Base-by-base conservation (phyloP, 2,797 vertebrate species). In the Steatocranus sp. region DNA sequence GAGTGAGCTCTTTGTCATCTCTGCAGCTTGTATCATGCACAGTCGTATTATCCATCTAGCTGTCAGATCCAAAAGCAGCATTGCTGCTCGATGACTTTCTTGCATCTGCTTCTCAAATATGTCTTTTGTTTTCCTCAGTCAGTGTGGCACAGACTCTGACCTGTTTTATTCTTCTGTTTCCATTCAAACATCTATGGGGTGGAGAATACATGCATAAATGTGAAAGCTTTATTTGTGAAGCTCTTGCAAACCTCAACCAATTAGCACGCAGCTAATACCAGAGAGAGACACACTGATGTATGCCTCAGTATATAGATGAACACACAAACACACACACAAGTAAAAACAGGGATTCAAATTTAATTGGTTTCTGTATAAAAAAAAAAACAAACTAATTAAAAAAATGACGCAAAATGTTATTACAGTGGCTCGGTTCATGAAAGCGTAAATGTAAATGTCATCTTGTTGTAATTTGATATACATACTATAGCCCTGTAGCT, bases 251-350 rank as follows among this genome's bases (percentile, higher is more conserved):
- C 82, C 87, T 80, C 84, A 86, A 89, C 94, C 96, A 95, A 95
- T 94, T 97, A 97, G 95, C 83, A 89, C 93, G 89, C 84, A 81
- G n/a, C 86, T 88, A 54, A 7, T 51, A 79, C 76, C 80, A 82
- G 68, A 83, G 66, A 75, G 14, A 78, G 27, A 73, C 6, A 18
- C 23, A 43, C 36, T 25, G 61, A 68, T 10, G 36, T 8, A 18
- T 27, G 15, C 5, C 23, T 30, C 10, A 70, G 15, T 70, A n/a
- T 73, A 27, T 48, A n/a, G 41, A 73, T 48, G 41, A 73, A 48
- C 41, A 73, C 41, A 73, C 11, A 61, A n/a, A n/a, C 61, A 18
- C 5, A 15, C 15, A 61, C 56, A 61, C 11, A 70, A 46, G 66
- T 30, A 25, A 68, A 38, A 9, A 41, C 27, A 68, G 1, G 36